Base-by-base conservation (phyloP, 2,888 invertebrate species). In the Monoplex corrugatus region DNA sequence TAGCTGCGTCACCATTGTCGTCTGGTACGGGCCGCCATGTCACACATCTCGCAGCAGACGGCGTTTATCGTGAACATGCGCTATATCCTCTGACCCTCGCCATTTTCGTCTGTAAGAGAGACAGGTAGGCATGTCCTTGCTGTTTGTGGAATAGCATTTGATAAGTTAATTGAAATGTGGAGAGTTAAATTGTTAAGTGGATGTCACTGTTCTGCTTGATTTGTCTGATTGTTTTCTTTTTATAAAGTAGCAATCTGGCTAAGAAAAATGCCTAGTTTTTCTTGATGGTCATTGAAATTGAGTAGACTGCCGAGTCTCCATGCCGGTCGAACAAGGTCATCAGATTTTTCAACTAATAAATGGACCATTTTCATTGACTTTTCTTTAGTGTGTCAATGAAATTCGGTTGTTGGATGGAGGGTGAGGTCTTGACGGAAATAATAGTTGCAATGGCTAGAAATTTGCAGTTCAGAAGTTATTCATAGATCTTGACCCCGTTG, bases 101-200 rank as follows among this genome's bases (percentile, higher is more conserved):
- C 88, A 88, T 88, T 88, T 84, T 45, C 84, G 35, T 45, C 1
- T 23, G 23, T 13, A 0, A 40, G 38, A 84, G 40, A 8, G 72
- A 72, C 88, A 88, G 88, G 88, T 88, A 88, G 43, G 72, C 85
- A 86, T 28, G 85, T 43, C 85, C 85, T 86, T 86, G 63, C 50
- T 19, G 40, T 86, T 57, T 38, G 16, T 5, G 45, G 38, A 63
- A 43, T 72, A 23, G 68, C 28, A 38, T 38, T 2, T 86, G 2
- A 28, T n/a, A n/a, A n/a, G n/a, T n/a, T n/a, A n/a, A n/a, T n/a
- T n/a, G n/a, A n/a, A n/a, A n/a, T n/a, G n/a, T n/a, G n/a, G n/a
- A n/a, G n/a, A n/a, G n/a, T n/a, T n/a, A n/a, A n/a, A n/a, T n/a
- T n/a, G n/a, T n/a, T n/a, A n/a, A n/a, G n/a, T n/a, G n/a, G n/a